A percentile compares a stretch with the other conserved stretches of the same genome.
Conservation (phyloP, 2,888 invertebrate species). For the Epirrhoe alternata region DNA sequence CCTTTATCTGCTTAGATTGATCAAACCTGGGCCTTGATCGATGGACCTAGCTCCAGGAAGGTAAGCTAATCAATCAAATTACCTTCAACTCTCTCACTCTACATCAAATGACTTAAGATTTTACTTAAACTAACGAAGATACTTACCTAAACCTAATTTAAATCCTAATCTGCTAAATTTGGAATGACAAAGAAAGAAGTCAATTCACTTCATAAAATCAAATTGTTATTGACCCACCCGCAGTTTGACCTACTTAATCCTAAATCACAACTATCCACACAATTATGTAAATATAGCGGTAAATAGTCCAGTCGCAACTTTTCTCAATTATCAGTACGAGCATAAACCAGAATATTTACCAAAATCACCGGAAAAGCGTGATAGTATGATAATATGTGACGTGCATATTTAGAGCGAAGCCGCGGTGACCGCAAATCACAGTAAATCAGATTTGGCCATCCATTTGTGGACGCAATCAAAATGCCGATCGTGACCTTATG, state of each 20-base stretch:
- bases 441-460: slow-evolving; percentile 55
- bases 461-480: slow-evolving; percentile 59
- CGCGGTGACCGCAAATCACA: slow-evolving; percentile 53
- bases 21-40: slow-evolving; percentile 38
- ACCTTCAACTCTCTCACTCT: not conserved
- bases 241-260: no score
- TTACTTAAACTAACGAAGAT: not conserved
- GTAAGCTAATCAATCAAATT: slow-evolving; percentile 37
- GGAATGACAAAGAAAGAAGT: no score
- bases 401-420: slow-evolving; percentile 43
- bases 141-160: no score
- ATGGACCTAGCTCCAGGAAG: slow-evolving; percentile 32
- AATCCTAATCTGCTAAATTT: no score
- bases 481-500: slow-evolving; percentile 47
- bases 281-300: not conserved
- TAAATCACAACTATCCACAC: not conserved
- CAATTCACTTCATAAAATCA: no score
- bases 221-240: no score
- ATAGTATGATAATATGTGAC: slow-evolving; percentile 38
- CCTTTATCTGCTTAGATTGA: slow-evolving; percentile 41
- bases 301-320: not conserved
- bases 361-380: slow-evolving; percentile 28
- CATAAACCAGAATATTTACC: slow-evolving; percentile 15
- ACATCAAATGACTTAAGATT: not conserved
- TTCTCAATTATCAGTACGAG: slow-evolving; percentile 2